Evolutionary conservation across 2,113 vertebrate species (phyloP).

Genomic region (Pandion haliaetus): DNA sequence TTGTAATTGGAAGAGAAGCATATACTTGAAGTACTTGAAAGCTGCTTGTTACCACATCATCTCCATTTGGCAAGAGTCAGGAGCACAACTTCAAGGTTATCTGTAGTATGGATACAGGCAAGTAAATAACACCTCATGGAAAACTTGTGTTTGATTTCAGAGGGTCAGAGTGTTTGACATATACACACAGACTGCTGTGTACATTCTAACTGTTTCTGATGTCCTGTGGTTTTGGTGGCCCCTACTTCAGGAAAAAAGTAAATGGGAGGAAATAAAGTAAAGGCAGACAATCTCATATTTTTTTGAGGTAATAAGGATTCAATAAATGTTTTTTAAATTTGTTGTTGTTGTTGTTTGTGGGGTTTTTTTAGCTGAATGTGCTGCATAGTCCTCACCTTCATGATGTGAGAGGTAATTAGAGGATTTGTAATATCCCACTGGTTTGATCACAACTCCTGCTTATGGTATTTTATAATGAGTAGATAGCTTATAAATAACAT

Average conservation of each 20-base stretch:
- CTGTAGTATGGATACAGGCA: not conserved
- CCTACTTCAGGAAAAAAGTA: not conserved
- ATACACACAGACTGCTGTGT: not conserved
- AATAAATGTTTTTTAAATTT: not conserved
- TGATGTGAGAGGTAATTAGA: not conserved
- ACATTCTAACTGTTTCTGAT: not conserved
- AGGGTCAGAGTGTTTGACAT: not conserved
- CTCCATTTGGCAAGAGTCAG: not conserved
- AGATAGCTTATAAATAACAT: conserved; percentile 21
- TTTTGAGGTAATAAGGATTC: not conserved
- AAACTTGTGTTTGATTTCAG: not conserved
- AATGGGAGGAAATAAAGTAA: not conserved
- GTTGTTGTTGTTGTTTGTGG: not conserved
- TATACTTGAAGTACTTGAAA: not conserved
- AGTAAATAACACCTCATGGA: not conserved
- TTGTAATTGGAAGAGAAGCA: not conserved
- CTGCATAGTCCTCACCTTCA: not conserved
- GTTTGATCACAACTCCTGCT: conserved; percentile 3
- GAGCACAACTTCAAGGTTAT: not conserved
- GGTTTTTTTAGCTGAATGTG: not conserved
- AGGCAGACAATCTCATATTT: not conserved
- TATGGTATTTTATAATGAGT: not conserved
- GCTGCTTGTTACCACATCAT: not conserved
- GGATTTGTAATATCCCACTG: not conserved
- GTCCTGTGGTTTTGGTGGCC: not conserved